Percentiles rank a stretch among this genome's conserved stretches.
Conservation (phyloP, 2,797 vertebrate genomes). For the Dipus sagitta region DNA sequence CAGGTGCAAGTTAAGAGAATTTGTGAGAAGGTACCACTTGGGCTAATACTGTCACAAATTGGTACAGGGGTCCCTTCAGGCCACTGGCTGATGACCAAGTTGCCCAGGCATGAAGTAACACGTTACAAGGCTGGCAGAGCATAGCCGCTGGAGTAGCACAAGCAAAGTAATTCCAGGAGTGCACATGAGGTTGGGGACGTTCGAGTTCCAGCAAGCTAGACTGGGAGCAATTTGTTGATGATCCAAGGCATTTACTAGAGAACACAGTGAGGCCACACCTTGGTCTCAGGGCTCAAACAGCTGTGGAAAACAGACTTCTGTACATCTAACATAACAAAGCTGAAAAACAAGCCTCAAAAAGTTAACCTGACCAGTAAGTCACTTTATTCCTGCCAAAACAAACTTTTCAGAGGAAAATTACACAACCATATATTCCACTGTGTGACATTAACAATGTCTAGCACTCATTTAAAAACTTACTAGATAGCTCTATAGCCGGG, state of each 20-base stretch:
- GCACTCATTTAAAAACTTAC: background rate
- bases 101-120: background rate
- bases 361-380: background rate
- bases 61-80: background rate
- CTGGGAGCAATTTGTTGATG: background rate
- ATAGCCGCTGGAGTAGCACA: background rate
- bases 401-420: background rate
- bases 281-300: background rate
- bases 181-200: background rate
- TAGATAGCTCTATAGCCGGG: too few relatives aligned
- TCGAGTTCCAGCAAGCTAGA: conserved; percentile 7
- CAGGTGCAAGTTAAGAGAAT: background rate
- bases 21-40: background rate
- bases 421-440: background rate
- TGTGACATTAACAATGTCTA: background rate
- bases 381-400: background rate
- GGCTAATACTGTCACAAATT: background rate
- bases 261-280: background rate
- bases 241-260: background rate
- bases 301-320: background rate
- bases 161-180: background rate
- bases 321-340: background rate
- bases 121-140: background rate
- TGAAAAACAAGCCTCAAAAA: conserved; percentile 14
- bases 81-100: background rate